Base-by-base conservation (phyloP, 1,140 invertebrate species). In the Macrocentrus cingulum region DNA sequence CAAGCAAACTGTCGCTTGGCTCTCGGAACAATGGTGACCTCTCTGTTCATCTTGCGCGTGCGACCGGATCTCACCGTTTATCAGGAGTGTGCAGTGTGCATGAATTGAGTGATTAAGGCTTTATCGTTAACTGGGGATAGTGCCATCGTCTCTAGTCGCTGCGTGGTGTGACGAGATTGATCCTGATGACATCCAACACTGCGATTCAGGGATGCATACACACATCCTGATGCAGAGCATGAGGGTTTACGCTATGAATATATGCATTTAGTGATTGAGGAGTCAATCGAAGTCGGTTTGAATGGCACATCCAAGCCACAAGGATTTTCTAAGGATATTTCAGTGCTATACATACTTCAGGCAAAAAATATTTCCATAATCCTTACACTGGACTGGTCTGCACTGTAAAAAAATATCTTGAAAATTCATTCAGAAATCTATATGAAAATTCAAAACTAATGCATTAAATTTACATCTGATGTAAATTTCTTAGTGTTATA, bases 51-150 rank as follows among this genome's bases (percentile, higher is more conserved):
- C 46, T 15, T 18, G 4, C 9, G 9, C 46, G 18, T n/a, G 25
- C n/a, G 36, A 25, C 11, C 29, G 8, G 13, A 4, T 11, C 45
- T 48, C 19, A 15, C 23, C 25, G 46, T 49, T 49, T 49, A 49
- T 49, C 46, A 29, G 25, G 36, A 49, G 36, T 49, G 46, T 49
- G 46, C 46, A 49, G 46, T 49, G 19, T 49, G 25, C 25, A 49
- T 49, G 23, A 23, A 34, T 49, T 49, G 8, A 34, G 29, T 34
- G 46, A 49, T 34, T 32, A 34, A 49, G 46, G 46, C n/a, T 49
- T 22, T 32, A 34, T 49, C 9, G 15, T 18, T 4, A 15, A 7
- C 2, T n/a, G 36, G 18, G 19, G 16, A 45, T 45, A 45, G 20
- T 48, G 9, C n/a, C 36, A 39, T 15, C 8, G 36, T 39, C 36